Evolutionary conservation across 2,113 vertebrate genomes (phyloP), one percentile per base, ranked within the genome.

Genomic region (Oostethus manadensis): DNA sequence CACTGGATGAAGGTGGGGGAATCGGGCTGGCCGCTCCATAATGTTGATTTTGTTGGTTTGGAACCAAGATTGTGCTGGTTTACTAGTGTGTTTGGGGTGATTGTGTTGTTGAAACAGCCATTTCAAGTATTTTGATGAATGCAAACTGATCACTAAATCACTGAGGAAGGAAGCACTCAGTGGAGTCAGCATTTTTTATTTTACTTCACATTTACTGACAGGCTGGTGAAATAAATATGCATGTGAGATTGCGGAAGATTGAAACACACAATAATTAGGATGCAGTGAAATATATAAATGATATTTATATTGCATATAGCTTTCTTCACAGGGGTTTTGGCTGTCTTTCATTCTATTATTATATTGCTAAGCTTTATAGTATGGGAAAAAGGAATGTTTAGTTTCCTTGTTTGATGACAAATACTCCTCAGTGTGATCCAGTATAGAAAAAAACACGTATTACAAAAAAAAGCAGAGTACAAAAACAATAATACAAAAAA

Each of bases 371-470:
- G 49, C 29, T 22, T 51, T 16, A 22, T 26, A 53, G 26, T 1
- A 26, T 51, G 20, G 8, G 17, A 18, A 33, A 33, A 33, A 68
- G 56, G 65, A 74, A 70, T 62, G 66, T 26, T 5, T 8, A 35
- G 33, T 35, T 44, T 65, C 66, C 10, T 58, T 50, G 33, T 73
- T 58, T 64, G 33, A 56, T 55, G 51, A 54, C 51, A 74, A 62
- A 65, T 56, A 58, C 45, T 56, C 18, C 46, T 35, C 0, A 55
- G 43, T 23, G 29, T 48, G 47, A 59, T 64, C 3, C 4, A 14
- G 71, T 78, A 76, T 76, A 78, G n/a, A 81, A 84, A 81, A 76
- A 2, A 64, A 66, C 0, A 61, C 6, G 62, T 56, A 35, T 77
- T 66, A 69, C 22, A 75, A 73, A 82, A 67, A 11, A 76, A 1